Evolutionary conservation across 1,140 invertebrate genomes (phyloP).

Genomic region (Cheumatopsyche charites): DNA sequence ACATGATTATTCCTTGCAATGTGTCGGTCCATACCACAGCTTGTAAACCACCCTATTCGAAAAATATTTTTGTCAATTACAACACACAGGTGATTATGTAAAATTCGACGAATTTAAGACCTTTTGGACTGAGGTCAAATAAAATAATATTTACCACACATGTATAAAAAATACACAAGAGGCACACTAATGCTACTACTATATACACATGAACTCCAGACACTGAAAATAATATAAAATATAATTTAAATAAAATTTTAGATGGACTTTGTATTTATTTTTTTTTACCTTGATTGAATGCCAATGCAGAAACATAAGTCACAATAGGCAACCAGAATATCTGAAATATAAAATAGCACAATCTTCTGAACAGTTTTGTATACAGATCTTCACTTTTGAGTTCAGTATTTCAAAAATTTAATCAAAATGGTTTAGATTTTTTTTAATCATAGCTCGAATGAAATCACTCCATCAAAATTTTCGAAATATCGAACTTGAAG

Average conservation of each 20-base stretch:
- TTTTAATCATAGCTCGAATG: too few relatives aligned
- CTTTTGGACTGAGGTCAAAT: neutral
- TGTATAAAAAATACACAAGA: constrained; percentile 91
- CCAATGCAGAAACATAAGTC: constrained; percentile 88
- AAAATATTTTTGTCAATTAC: constrained; percentile 33
- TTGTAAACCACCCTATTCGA: constrained; percentile 83
- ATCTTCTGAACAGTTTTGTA: too few relatives aligned
- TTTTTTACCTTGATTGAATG: constrained; percentile 80
- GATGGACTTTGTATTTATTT: neutral
- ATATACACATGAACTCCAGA: constrained; percentile 84
- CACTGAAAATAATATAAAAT: constrained; percentile 66
- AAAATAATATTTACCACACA: constrained; percentile 71
- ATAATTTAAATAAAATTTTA: neutral
- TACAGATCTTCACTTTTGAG: too few relatives aligned
- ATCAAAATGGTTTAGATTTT: too few relatives aligned
- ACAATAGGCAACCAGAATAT: constrained; percentile 88
- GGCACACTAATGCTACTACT: constrained; percentile 80
- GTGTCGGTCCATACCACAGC: constrained; percentile 96
- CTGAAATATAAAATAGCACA: constrained; percentile 63
- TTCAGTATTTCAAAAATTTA: too few relatives aligned
- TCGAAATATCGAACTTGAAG: too few relatives aligned
- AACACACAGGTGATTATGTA: neutral
- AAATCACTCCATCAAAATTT: too few relatives aligned
- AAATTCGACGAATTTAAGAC: neutral
- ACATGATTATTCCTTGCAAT: constrained; percentile 86